Evolutionary conservation across 2,888 invertebrate genomes (phyloP), one percentile per base, ranked within the genome.

Genomic region (Pardosa pseudoannulata): DNA sequence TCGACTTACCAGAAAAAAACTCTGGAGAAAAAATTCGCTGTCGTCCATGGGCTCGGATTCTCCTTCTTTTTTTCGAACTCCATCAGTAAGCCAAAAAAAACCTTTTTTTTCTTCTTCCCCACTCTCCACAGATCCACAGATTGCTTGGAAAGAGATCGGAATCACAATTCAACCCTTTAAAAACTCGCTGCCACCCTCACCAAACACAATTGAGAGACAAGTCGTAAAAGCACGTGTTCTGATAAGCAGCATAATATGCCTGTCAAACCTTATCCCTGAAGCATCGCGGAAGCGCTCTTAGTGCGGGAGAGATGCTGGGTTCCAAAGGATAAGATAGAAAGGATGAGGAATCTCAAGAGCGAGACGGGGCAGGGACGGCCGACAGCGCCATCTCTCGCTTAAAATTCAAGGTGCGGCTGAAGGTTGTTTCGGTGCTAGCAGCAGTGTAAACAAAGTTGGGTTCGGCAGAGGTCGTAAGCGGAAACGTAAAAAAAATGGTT

Each of bases 1-100:
- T 28, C 13, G 7, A 70, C 85, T 74, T 23, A 86, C 85, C 79
- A 86, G 46, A 86, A 86, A 75, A 86, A 86, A 13, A 86, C 41
- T 27, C 85, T 46, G 19, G 85, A 86, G 23, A 79, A 39, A n/a
- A 86, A 74, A 64, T 79, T 86, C 11, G 85, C 85, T 16, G 64
- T 74, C n/a, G 73, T 75, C 85, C 85, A 86, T 32, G 85, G 85
- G 70, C 74, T 86, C 27, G 79, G 79, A 62, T 79, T 32, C 13
- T 64, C 62, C n/a, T 68, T 65, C 0, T 50, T 62, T 28, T 74
- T 86, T 41, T 86, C 85, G 36, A 86, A 79, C 41, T 86, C 85
- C 85, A 86, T 86, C 9, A n/a, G n/a, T 39, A 7, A 0, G n/a
- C n/a, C n/a, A n/a, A n/a, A n/a, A n/a, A n/a, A n/a, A n/a, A n/a